Percentiles rank a stretch among this genome's conserved stretches.
These are phyloP conservation scores for Lepidurus apus DNA, from an alignment of 1,140 invertebrate genomes.

Conservation along the genomic window DNA sequence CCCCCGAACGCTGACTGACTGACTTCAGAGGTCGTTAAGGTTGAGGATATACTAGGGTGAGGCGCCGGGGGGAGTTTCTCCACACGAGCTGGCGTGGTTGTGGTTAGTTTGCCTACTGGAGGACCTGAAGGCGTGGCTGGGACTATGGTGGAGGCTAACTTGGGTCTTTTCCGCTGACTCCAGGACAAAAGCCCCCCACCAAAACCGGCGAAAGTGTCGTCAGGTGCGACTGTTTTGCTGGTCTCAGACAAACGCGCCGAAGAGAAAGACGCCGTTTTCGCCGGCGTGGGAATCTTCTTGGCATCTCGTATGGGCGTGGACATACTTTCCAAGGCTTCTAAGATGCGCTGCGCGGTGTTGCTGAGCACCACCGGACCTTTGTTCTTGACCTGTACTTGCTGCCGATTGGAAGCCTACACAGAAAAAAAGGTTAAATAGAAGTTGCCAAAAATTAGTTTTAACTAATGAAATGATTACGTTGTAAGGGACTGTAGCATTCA, in stretches of 20 bases:
- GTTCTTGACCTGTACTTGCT: slow-evolving; percentile 4
- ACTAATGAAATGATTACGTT: slow-evolving; percentile 36
- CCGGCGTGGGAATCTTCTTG: slow-evolving; percentile 37
- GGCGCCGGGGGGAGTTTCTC: not conserved
- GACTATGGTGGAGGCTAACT: not conserved
- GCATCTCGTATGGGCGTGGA: slow-evolving; percentile 45
- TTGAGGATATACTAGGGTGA: not conserved
- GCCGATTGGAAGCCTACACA: not conserved
- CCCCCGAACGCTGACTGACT: slow-evolving; percentile 10
- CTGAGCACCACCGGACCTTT: slow-evolving; percentile 42
- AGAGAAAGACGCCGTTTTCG: slow-evolving; percentile 34
- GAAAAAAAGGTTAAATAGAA: not conserved
- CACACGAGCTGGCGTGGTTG: slow-evolving; percentile 23
- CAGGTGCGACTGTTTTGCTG: not conserved
- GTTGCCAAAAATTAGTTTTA: not conserved
- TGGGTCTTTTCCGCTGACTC: slow-evolving; percentile 16
- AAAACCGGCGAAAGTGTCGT: slow-evolving; percentile 28
- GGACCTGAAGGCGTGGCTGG: not conserved
- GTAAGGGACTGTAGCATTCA: slow-evolving; percentile 39
- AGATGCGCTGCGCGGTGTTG: slow-evolving; percentile 45
- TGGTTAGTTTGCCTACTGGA: slow-evolving; percentile 28
- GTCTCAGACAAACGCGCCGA: not conserved
- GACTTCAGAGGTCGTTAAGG: not conserved
- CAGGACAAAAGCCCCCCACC: not conserved
- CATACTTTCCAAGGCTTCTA: slow-evolving; percentile 46